Conservation (phyloP, 2,113 vertebrate genomes). For the Antigone vipio region DNA sequence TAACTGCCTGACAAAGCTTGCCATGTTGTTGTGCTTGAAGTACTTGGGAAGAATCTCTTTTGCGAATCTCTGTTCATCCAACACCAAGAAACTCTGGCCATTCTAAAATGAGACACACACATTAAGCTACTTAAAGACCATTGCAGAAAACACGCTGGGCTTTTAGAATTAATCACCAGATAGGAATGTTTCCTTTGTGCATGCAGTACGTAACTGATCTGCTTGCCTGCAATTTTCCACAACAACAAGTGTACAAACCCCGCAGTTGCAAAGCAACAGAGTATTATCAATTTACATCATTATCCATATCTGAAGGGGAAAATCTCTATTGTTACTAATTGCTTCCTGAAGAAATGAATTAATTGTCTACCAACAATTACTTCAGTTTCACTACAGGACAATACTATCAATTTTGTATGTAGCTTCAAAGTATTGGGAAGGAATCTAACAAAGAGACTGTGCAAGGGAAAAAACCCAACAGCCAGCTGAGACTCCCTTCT, state of each 20-base stretch:
- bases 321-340: neutral
- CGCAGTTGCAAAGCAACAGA: neutral
- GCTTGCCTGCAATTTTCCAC: constrained; percentile 3
- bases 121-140: neutral
- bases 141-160: neutral
- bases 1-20: constrained; percentile 95
- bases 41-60: constrained; percentile 98
- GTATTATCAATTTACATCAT: neutral
- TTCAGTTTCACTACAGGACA: neutral
- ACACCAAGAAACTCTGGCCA: constrained; percentile 94
- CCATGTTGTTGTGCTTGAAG: constrained; percentile 99
- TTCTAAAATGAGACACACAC: constrained; percentile 74
- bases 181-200: constrained; percentile 33
- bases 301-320: neutral
- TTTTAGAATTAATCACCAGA: constrained; percentile 32
- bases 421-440: neutral
- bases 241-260: neutral
- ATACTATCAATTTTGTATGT: neutral
- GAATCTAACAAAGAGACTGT: neutral
- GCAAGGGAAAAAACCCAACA: neutral
- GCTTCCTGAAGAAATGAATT: neutral
- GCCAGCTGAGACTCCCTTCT: neutral
- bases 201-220: neutral
- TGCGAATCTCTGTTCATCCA: constrained; percentile 93
- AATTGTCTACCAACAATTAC: neutral